A percentile compares a stretch with the other conserved stretches of the same genome.
phyloP scores from a whole-genome alignment of 92 coral and sea anemone species.

The Parazoanthus darwini region DNA sequence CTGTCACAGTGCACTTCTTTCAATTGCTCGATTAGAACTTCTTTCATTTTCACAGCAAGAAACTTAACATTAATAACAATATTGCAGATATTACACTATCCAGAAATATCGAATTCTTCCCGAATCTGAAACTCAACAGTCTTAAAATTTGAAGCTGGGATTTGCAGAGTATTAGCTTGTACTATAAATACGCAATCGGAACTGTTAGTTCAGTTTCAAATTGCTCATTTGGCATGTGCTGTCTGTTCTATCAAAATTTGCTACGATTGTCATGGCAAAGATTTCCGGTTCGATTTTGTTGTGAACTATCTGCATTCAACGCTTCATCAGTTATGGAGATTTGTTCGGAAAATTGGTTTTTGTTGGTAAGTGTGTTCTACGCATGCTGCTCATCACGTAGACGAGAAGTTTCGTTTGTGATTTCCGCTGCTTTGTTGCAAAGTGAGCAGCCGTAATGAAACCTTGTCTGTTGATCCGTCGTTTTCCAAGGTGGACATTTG shows the following conservation, averaged over 20 bases:
- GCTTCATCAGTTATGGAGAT: background rate
- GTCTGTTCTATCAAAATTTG: too few species aligned
- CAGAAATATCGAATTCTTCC: background rate
- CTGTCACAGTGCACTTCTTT: background rate
- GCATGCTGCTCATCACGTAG: background rate
- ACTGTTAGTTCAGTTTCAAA: background rate
- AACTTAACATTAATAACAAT: background rate
- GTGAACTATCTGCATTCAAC: background rate
- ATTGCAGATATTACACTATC: too few species aligned
- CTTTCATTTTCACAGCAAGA: background rate
- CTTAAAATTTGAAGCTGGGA: background rate
- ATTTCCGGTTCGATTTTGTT: conserved; percentile 4
- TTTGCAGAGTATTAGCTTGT: background rate
- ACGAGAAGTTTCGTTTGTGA: background rate
- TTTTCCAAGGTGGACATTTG: background rate
- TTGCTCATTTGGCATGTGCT: background rate
- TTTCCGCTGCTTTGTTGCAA: conserved; percentile 9
- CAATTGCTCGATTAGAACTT: too few species aligned
- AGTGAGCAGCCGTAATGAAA: background rate
- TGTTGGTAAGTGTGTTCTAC: background rate
- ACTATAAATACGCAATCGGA: background rate
- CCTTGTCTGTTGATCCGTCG: background rate
- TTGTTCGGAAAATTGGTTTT: background rate
- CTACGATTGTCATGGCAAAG: background rate
- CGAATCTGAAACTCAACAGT: background rate